Percentiles rank a stretch among this genome's conserved stretches.
These are phyloP conservation scores for Acronicta leporina DNA, from an alignment of 2,888 invertebrate genomes.

Conservation along the genomic window DNA sequence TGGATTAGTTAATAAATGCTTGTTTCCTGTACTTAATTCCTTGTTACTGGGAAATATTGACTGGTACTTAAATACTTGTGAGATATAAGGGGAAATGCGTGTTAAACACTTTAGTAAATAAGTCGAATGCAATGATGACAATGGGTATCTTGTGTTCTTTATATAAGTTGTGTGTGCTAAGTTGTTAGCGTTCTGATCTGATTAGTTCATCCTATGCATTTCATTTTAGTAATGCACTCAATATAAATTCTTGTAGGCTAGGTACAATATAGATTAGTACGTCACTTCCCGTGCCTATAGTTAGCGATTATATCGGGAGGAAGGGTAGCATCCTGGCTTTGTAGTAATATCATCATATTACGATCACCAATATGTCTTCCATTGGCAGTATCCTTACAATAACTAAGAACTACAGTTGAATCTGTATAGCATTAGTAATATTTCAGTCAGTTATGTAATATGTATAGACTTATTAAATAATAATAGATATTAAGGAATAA, in stretches of 20 bases:
- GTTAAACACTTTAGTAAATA: not conserved
- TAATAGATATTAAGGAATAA: too few species aligned
- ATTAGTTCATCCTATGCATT: not conserved
- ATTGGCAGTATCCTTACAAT: constrained; percentile 13
- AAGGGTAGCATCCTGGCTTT: constrained; percentile 52
- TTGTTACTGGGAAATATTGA: not conserved
- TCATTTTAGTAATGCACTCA: not conserved
- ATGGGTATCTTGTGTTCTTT: too few species aligned
- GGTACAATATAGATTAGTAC: constrained; percentile 20
- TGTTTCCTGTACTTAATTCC: not conserved
- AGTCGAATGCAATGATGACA: not conserved
- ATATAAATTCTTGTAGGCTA: not conserved
- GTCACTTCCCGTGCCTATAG: constrained; percentile 24
- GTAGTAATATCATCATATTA: constrained; percentile 26
- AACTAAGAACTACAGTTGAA: not conserved
- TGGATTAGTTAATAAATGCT: not conserved
- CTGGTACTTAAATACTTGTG: not conserved
- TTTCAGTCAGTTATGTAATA: not conserved
- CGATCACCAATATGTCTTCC: constrained; percentile 15
- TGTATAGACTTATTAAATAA: too few species aligned
- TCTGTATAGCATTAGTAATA: not conserved
- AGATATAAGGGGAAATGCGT: not conserved
- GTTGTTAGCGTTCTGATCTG: not conserved
- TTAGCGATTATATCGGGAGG: constrained; percentile 39
- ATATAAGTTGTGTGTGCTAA: not conserved